phyloP scores from a whole-genome alignment of 2,797 vertebrate genomes.

The Alca torda region DNA sequence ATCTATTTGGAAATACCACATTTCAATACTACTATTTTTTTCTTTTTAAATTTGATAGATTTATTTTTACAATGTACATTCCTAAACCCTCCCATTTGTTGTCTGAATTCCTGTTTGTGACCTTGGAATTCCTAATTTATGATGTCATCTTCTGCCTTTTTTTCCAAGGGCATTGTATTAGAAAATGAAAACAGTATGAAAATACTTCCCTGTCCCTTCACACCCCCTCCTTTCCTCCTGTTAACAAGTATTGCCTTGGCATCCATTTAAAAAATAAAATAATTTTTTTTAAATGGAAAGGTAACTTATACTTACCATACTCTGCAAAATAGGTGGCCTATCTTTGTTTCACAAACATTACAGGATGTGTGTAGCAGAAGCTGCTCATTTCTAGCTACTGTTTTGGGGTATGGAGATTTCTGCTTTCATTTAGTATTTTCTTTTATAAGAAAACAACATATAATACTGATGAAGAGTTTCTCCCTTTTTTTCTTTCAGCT shows the following conservation, averaged over 20 bases:
- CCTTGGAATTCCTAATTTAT: conserved; percentile 64
- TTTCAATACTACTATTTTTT: conserved; percentile 27
- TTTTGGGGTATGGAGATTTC: neutral
- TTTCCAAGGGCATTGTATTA: conserved; percentile 62
- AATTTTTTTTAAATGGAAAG: neutral
- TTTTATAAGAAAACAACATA: neutral
- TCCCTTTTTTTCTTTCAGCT: neutral
- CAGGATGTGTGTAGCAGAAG: neutral
- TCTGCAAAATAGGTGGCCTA: neutral
- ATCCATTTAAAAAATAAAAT: neutral
- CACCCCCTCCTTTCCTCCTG: conserved; percentile 49
- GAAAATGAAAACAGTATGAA: conserved; percentile 66
- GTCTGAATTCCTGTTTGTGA: conserved; percentile 72
- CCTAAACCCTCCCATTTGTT: conserved; percentile 66
- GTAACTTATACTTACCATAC: neutral
- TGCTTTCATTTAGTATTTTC: neutral
- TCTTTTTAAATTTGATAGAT: conserved; percentile 53
- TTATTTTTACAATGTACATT: conserved; percentile 64
- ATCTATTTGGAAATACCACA: neutral
- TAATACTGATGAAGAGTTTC: neutral
- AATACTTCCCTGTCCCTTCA: conserved; percentile 49
- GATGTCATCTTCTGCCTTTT: conserved; percentile 63
- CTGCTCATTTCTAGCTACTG: neutral
- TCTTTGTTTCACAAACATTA: neutral
- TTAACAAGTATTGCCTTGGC: neutral